A percentile compares a stretch with the other conserved stretches of the same genome.
phyloP scores from a whole-genome alignment of 2,888 invertebrate species.

The Metalampra italica region DNA sequence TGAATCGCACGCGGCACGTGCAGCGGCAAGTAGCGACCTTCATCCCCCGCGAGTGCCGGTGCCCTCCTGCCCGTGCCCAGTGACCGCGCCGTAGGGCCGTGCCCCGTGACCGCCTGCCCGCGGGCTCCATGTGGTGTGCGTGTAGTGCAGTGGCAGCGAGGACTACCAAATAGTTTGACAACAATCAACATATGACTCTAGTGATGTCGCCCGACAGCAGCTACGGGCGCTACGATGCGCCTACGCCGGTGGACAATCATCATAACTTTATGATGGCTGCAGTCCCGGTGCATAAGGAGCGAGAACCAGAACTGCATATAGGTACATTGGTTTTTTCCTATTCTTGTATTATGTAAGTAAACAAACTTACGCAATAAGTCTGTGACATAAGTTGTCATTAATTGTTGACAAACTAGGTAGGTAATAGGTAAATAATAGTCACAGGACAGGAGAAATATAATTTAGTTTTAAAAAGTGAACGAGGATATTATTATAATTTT shows the following conservation, averaged over 20 bases:
- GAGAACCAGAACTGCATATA: slow-evolving; percentile 86
- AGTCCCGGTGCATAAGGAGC: slow-evolving; percentile 55
- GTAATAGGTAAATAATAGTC: no score
- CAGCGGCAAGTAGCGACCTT: slow-evolving; percentile 63
- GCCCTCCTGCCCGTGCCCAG: slow-evolving; percentile 65
- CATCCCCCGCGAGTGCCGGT: slow-evolving; percentile 67
- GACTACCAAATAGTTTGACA: slow-evolving; percentile 49
- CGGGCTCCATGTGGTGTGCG: slow-evolving; percentile 62
- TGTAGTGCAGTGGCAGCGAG: slow-evolving; percentile 67
- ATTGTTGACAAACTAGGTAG: no score
- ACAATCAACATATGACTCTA: slow-evolving; percentile 53
- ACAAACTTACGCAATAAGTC: not conserved
- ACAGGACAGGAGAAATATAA: no score
- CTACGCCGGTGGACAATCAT: slow-evolving; percentile 71
- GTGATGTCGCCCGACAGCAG: slow-evolving; percentile 86
- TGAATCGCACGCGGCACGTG: slow-evolving; percentile 70
- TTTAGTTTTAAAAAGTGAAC: no score
- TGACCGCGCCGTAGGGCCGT: slow-evolving; percentile 46
- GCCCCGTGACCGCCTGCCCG: slow-evolving; percentile 32
- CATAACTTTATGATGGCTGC: slow-evolving; percentile 48
- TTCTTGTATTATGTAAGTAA: not conserved
- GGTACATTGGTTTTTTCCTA: slow-evolving; percentile 60
- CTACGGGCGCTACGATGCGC: slow-evolving; percentile 75
- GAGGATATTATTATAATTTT: no score
- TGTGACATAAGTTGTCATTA: no score